phyloP scores from a whole-genome alignment of 2,888 invertebrate genomes.

The Crioceris asparagi region DNA sequence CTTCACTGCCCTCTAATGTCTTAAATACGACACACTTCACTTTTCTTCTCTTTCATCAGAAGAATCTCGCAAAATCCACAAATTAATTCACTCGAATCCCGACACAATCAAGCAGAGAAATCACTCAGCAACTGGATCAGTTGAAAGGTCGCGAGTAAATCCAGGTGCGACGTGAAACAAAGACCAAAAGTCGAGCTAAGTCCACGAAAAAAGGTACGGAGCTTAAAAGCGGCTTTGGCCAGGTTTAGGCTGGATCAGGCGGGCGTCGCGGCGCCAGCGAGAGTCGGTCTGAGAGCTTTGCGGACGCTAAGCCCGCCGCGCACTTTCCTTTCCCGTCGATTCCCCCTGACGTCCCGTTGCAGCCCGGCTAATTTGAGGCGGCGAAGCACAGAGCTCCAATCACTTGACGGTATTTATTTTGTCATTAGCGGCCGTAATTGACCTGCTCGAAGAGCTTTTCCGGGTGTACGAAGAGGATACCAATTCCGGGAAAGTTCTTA shows the following conservation, averaged over 20 bases:
- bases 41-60: too few species aligned
- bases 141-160: constrained; percentile 35
- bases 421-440: constrained; percentile 24
- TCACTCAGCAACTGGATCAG: constrained; percentile 25
- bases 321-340: constrained; percentile 24
- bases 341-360: constrained; percentile 16
- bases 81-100: constrained; percentile 8
- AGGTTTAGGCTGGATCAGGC: constrained; percentile 39
- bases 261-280: constrained; percentile 39
- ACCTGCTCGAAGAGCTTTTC: too few species aligned
- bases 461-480: too few species aligned
- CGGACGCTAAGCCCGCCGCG: constrained; percentile 36
- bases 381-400: constrained; percentile 27
- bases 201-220: constrained; percentile 38
- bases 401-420: constrained; percentile 39
- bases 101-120: constrained; percentile 31
- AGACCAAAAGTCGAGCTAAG: constrained; percentile 39
- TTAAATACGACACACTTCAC: too few species aligned
- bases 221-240: constrained; percentile 40
- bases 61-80: neutral
- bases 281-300: constrained; percentile 39
- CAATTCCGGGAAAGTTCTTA: too few species aligned
- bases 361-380: constrained; percentile 31
- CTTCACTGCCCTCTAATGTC: too few species aligned
- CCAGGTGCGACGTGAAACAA: constrained; percentile 38